Evolutionary conservation across 2,797 vertebrate genomes (phyloP).

Genomic region (Acestrorhynchus altus): DNA sequence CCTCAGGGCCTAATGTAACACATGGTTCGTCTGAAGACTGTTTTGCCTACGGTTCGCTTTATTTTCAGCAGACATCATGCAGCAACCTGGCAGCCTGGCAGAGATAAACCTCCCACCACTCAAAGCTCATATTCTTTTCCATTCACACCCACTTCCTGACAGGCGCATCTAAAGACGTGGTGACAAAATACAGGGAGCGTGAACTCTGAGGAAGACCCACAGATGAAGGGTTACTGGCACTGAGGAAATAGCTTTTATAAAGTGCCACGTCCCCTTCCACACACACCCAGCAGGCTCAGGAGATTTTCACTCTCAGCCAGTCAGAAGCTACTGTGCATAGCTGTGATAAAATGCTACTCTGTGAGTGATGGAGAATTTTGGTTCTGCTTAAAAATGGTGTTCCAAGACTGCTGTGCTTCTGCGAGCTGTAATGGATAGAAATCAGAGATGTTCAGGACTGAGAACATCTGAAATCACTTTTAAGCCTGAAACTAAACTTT

Average conservation of each 20-base stretch:
- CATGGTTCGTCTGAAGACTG: constrained; percentile 48
- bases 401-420: background rate
- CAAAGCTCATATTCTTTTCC: constrained; percentile 42
- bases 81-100: constrained; percentile 38
- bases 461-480: too few relatives aligned
- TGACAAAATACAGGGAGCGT: constrained; percentile 44
- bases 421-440: background rate
- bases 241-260: constrained; percentile 47
- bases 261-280: background rate
- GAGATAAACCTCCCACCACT: constrained; percentile 42
- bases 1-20: constrained; percentile 43
- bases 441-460: background rate
- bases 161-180: constrained; percentile 30
- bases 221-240: constrained; percentile 35
- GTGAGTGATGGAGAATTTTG: constrained; percentile 5
- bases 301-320: constrained; percentile 24
- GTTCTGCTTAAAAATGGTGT: background rate
- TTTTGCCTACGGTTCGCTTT: constrained; percentile 31
- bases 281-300: constrained; percentile 9
- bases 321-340: constrained; percentile 29
- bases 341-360: constrained; percentile 24
- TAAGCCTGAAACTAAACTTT: background rate
- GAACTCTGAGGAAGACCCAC: constrained; percentile 33
- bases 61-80: constrained; percentile 39
- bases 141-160: constrained; percentile 45